Evolutionary conservation across 1,140 invertebrate species (phyloP).

Genomic region (Drosophila bocki): DNA sequence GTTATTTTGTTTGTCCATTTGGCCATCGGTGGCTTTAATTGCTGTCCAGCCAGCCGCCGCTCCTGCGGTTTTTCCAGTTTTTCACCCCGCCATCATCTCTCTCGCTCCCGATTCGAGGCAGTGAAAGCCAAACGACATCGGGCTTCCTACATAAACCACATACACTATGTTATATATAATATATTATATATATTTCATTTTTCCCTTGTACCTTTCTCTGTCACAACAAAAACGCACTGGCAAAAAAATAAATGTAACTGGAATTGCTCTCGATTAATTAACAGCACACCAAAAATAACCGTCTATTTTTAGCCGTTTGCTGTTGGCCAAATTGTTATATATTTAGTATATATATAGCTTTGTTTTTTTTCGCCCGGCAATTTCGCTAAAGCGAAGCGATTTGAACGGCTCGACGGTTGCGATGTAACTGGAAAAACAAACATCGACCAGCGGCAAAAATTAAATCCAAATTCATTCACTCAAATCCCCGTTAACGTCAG

Average conservation of each 20-base stretch:
- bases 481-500: slow-evolving; percentile 54
- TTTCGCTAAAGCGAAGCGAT: slow-evolving; percentile 50
- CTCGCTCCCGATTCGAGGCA: slow-evolving; percentile 52
- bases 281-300: slow-evolving; percentile 45
- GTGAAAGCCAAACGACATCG: slow-evolving; percentile 64
- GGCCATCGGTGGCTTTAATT: slow-evolving; percentile 66
- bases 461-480: slow-evolving; percentile 44
- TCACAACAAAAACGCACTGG: slow-evolving; percentile 12
- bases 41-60: slow-evolving; percentile 25
- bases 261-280: slow-evolving; percentile 47
- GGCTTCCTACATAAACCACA: slow-evolving; percentile 40
- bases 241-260: slow-evolving; percentile 1
- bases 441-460: slow-evolving; percentile 35
- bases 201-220: slow-evolving; percentile 36
- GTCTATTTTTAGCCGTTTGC: slow-evolving; percentile 36
- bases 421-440: slow-evolving; percentile 62
- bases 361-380: slow-evolving; percentile 1
- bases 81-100: slow-evolving; percentile 35
- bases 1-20: slow-evolving; percentile 72
- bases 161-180: slow-evolving; percentile 11
- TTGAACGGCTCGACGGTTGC: slow-evolving; percentile 68
- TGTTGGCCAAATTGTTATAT: slow-evolving; percentile 15
- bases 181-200: slow-evolving; percentile 16
- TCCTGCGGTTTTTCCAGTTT: slow-evolving; percentile 75
- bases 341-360: slow-evolving; percentile 2